Base-by-base conservation (phyloP, 2,113 vertebrate species). In the Tyto alba region DNA sequence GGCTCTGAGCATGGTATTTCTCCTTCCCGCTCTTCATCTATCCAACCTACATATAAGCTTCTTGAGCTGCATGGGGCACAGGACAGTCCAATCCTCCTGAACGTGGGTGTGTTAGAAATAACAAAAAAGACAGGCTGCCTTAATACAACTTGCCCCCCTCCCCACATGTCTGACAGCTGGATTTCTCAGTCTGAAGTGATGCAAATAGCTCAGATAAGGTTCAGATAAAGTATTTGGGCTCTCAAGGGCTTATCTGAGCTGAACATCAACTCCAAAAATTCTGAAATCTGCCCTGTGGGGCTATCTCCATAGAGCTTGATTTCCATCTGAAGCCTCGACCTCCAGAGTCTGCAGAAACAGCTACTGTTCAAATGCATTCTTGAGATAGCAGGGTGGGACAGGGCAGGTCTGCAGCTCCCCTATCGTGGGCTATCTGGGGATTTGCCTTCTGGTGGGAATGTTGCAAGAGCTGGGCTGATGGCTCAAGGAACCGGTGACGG, bases 171-270 rank as follows among this genome's bases (percentile, higher is more conserved):
- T 97, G 79, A 87, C 92, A 94, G 90, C 52, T 25, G 40, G 47
- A 48, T 84, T 94, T 88, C 82, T 75, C 93, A 91, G 87, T 29
- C 90, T 75, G 92, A 94, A 96, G 95, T 85, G 95, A 96, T 96
- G 95, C 96, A 97, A 93, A 97, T 96, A 95, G 95, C 88, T 95
- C 52, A 96, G 97, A 97, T 97, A 97, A 97, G 89, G 63, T 41
- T 59, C 68, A 95, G 96, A 97, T 97, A 96, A 96, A 94, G 79
- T 87, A 94, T 92, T 96, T 90, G 85, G 82, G 80, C 90, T 86
- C 92, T 93, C 81, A 12, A 56, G 92, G 69, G 89, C 94, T 96
- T 96, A 96, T 97, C 96, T 83, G 92, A 90, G 53, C 73, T 34
- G 71, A 93, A 93, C 95, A 93, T 78, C 81, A 67, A 67, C 96